A percentile compares a stretch with the other conserved stretches of the same genome.
phyloP scores from a whole-genome alignment of 2,113 vertebrate species.

The Triplophysa rosa region DNA sequence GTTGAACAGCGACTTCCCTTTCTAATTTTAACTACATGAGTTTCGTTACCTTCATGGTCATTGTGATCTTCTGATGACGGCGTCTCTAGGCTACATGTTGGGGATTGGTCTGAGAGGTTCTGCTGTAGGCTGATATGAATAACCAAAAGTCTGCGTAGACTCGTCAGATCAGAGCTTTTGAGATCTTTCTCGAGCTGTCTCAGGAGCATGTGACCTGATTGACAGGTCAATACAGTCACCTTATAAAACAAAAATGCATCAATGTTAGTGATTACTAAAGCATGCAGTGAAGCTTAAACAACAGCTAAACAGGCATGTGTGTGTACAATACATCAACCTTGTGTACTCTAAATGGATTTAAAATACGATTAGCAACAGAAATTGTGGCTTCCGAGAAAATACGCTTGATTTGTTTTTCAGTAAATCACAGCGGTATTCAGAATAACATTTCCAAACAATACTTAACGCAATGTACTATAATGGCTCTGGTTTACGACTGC shows the following conservation, averaged over 20 bases:
- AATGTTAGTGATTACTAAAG: not conserved
- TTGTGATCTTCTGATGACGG: conserved; percentile 52
- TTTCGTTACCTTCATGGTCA: conserved; percentile 62
- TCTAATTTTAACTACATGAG: not conserved
- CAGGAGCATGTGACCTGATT: conserved; percentile 72
- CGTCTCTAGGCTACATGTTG: conserved; percentile 55
- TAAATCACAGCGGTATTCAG: not conserved
- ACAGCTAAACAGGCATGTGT: not conserved
- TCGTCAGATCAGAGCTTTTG: conserved; percentile 76
- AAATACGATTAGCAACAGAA: not conserved
- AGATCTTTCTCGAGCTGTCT: conserved; percentile 79
- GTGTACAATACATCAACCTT: not conserved
- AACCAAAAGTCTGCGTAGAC: conserved; percentile 80
- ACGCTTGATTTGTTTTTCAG: conserved; percentile 1
- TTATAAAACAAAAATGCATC: conserved; percentile 54
- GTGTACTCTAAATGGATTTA: not conserved
- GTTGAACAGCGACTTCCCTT: not conserved
- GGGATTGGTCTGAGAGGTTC: conserved; percentile 49
- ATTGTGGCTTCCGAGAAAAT: not conserved
- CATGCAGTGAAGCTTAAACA: not conserved
- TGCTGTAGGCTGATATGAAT: conserved; percentile 72
- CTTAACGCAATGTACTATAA: not conserved
- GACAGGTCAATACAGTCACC: conserved; percentile 87
- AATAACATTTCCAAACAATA: conserved; percentile 29
- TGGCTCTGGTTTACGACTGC: conserved; percentile 17